These are phyloP conservation scores for Xanthia icteritia DNA, from an alignment of 2,888 invertebrate genomes.

Conservation along the genomic window DNA sequence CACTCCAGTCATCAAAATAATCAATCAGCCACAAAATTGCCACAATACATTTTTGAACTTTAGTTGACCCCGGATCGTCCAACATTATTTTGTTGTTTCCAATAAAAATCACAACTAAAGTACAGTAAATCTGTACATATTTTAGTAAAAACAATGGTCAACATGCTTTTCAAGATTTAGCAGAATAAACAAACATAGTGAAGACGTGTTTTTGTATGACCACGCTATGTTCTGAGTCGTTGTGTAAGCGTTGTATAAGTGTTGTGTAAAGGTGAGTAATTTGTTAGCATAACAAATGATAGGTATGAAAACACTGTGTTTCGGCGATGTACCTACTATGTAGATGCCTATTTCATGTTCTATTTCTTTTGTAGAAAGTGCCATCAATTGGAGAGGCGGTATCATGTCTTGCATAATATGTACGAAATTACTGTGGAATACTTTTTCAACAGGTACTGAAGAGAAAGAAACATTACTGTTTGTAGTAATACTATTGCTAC, in stretches of 20 bases:
- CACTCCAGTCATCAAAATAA: constrained; percentile 9
- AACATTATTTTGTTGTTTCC: constrained; percentile 18
- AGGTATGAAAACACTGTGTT: constrained; percentile 16
- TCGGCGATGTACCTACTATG: constrained; percentile 10
- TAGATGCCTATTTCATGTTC: constrained; percentile 29
- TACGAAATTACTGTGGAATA: background rate
- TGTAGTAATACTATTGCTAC: background rate
- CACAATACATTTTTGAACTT: constrained; percentile 31
- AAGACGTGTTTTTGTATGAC: constrained; percentile 35
- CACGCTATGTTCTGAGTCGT: constrained; percentile 14
- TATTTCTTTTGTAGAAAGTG: constrained; percentile 54
- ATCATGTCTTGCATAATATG: constrained; percentile 40
- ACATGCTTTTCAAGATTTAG: constrained; percentile 29
- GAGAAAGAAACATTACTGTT: background rate
- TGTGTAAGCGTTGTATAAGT: constrained; percentile 37
- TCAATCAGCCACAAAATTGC: constrained; percentile 5
- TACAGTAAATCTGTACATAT: background rate
- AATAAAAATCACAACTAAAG: constrained; percentile 14
- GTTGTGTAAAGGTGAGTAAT: constrained; percentile 47
- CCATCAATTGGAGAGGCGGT: constrained; percentile 15
- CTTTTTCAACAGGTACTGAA: background rate
- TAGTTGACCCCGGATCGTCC: constrained; percentile 32
- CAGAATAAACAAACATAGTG: constrained; percentile 36
- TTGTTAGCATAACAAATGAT: constrained; percentile 47
- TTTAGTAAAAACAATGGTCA: constrained; percentile 33